phyloP scores from a whole-genome alignment of 2,113 vertebrate species.

The Cyanoramphus novaezelandiae region DNA sequence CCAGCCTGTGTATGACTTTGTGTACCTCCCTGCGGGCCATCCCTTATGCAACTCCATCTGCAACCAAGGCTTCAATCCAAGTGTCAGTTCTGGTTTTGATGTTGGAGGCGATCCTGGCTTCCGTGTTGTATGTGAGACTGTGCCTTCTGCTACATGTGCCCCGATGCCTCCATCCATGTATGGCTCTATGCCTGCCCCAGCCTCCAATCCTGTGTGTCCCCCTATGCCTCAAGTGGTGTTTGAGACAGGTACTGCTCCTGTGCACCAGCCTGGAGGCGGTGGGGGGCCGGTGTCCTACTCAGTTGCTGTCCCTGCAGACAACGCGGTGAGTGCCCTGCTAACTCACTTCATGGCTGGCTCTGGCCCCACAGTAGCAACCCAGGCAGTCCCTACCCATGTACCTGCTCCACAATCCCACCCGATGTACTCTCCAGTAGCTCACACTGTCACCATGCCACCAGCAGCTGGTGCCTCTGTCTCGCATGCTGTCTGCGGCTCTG shows the following conservation, averaged over 20 bases:
- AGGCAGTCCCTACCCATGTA: constrained; percentile 9
- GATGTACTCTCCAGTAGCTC: background rate
- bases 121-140: constrained; percentile 35
- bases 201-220: background rate
- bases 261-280: background rate
- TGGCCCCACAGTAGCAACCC: background rate
- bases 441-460: background rate
- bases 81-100: background rate
- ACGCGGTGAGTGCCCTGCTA: constrained; percentile 56
- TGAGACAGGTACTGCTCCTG: background rate
- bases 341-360: constrained; percentile 53
- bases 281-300: constrained; percentile 14
- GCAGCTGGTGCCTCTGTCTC: background rate
- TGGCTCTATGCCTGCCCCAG: background rate
- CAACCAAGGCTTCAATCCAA: constrained; percentile 49
- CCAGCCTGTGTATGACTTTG: constrained; percentile 36
- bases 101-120: constrained; percentile 25
- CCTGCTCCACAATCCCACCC: background rate
- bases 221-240: constrained; percentile 40
- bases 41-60: constrained; percentile 57
- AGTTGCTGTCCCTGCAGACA: constrained; percentile 34
- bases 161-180: background rate
- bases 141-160: background rate
- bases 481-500: background rate
- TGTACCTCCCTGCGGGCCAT: constrained; percentile 58